Evolutionary conservation across 2,888 invertebrate genomes (phyloP), one percentile per base, ranked within the genome.

Genomic region (Drosophila phalerata): DNA sequence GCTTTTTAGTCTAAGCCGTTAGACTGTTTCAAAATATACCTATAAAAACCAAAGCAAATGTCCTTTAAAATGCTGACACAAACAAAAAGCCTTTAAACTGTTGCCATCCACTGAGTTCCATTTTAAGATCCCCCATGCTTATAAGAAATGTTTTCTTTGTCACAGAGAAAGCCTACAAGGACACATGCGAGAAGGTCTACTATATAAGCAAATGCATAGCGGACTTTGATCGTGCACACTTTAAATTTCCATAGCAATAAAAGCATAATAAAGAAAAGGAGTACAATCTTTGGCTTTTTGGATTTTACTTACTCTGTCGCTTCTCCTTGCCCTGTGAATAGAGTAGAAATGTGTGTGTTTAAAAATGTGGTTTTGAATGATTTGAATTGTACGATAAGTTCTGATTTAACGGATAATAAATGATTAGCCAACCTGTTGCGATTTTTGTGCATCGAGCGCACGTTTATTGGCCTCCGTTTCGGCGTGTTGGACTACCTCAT

Each of bases 401-500:
- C 25, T 8, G 10, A 25, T 34, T 47, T 32, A 8, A 53, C 38
- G 43, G 22, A 73, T 62, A 63, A 68, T 69, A 79, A 71, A 76
- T 57, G 49, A 63, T 69, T 68, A 60, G 62, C 73, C 38, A 75
- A 92, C 91, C 92, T 93, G 94, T 94, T 93, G 94, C 92, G 94
- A 94, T 93, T 93, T 94, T 45, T 92, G 94, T 93, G 93, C 70
- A 69, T 85, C 89, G 58, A 84, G 77, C 40, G 73, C 71, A 93
- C 94, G 94, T 83, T 93, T 91, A 82, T 94, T 94, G 77, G 94
- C 94, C 91, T 94, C 94, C 90, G 93, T 93, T 91, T 94, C 94
- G 75, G 95, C 95, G 90, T 94, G 94, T 89, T 94, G 93, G 89
- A 94, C 93, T 68, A 95, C 93, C 90, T 94, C 94, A 85, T 95